Conservation (phyloP, 92 coral and sea anemone genomes). For the Parazoanthus swiftii region DNA sequence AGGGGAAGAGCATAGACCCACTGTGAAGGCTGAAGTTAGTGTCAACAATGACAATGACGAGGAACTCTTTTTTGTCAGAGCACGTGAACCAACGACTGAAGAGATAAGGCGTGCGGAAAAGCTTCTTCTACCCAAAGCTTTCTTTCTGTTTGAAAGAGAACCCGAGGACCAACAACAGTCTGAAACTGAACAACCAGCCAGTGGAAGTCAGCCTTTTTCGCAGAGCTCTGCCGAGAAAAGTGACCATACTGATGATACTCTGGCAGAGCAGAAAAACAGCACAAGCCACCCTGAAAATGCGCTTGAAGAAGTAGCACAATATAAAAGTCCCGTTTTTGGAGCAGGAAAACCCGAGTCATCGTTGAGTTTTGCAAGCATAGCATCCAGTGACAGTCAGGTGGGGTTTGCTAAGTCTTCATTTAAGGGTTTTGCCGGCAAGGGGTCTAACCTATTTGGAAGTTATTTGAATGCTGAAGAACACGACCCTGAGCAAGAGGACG, state of each 20-base stretch:
- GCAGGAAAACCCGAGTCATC: slow-evolving; percentile 42
- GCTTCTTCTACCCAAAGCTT: slow-evolving; percentile 59
- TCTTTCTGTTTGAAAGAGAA: slow-evolving; percentile 55
- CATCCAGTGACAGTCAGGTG: slow-evolving; percentile 33
- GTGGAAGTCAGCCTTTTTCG: neutral
- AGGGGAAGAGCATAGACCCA: slow-evolving; percentile 3
- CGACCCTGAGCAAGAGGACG: slow-evolving; percentile 50
- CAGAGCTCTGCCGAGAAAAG: neutral
- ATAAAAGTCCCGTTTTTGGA: slow-evolving; percentile 52
- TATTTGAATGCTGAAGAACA: slow-evolving; percentile 30
- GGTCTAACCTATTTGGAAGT: slow-evolving; percentile 58
- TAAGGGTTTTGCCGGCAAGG: slow-evolving; percentile 62
- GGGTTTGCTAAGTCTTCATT: slow-evolving; percentile 23
- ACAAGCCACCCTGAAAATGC: neutral
- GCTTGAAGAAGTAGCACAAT: neutral
- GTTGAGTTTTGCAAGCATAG: slow-evolving; percentile 55
- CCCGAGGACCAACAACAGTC: neutral
- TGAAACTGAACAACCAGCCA: neutral
- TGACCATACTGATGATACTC: neutral
- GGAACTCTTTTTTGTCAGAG: slow-evolving; percentile 42
- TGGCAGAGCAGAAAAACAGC: neutral
- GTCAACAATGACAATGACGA: neutral
- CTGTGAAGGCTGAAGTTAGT: neutral
- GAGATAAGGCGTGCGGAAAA: slow-evolving; percentile 57
- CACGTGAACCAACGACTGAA: slow-evolving; percentile 54